Evolutionary conservation across 30 jellyfish, hydroid and myxozoan species (phyloP).

Genomic region (Aurelia aurita): DNA sequence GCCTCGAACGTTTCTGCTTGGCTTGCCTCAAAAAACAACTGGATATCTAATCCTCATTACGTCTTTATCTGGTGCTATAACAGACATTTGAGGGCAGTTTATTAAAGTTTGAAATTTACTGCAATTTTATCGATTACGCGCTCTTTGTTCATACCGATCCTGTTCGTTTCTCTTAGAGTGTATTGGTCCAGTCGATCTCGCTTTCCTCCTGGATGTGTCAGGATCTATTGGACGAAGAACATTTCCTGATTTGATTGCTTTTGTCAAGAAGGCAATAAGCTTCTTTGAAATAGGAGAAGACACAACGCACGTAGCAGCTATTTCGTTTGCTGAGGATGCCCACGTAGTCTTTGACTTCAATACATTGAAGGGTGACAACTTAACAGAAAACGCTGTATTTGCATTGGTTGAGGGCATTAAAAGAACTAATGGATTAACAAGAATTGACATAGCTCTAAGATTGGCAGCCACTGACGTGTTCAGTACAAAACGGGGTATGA

Average conservation of each 20-base stretch:
- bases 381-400: constrained; percentile 78
- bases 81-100: too few relatives aligned
- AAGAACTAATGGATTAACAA: constrained; percentile 87
- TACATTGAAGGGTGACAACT: constrained; percentile 66
- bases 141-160: too few relatives aligned
- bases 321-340: constrained; percentile 90
- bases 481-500: constrained; percentile 81
- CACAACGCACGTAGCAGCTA: constrained; percentile 97
- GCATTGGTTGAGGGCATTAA: constrained; percentile 66
- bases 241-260: constrained; percentile 72
- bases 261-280: constrained; percentile 87
- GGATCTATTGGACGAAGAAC: constrained; percentile 83
- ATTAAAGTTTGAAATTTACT: not conserved
- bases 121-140: not conserved
- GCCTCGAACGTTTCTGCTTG: too few relatives aligned
- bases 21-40: too few relatives aligned
- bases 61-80: too few relatives aligned
- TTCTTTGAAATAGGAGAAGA: constrained; percentile 78
- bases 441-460: constrained; percentile 91
- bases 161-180: too few relatives aligned
- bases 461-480: constrained; percentile 76
- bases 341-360: constrained; percentile 88
- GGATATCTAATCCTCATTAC: too few relatives aligned
- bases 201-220: constrained; percentile 96
- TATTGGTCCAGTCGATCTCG: constrained; percentile 96